Conservation (phyloP, 2,113 vertebrate genomes). For the Phrynosoma platyrhinos region DNA sequence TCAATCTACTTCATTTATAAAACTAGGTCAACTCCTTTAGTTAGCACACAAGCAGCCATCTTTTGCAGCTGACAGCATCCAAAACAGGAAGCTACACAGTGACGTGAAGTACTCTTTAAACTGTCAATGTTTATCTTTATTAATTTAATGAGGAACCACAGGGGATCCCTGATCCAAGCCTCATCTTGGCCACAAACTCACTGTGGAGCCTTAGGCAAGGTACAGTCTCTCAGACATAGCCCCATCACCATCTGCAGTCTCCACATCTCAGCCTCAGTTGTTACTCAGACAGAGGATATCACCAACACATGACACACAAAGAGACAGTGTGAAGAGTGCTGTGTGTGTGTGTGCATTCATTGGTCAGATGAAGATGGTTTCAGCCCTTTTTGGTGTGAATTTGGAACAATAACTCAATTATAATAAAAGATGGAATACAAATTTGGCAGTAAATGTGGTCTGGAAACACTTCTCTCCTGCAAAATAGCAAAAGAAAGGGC, state of each 20-base stretch:
- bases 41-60: constrained; percentile 1
- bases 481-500: neutral
- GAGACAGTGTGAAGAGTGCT: no score
- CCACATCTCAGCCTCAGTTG: no score
- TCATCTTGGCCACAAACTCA: neutral
- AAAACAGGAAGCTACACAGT: neutral
- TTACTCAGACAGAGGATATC: neutral
- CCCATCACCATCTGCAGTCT: no score
- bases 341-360: no score
- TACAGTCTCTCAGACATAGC: neutral
- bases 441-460: neutral
- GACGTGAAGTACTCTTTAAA: neutral
- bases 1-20: constrained; percentile 19
- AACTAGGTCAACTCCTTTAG: constrained; percentile 33
- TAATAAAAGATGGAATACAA: neutral
- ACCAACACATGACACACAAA: neutral
- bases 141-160: neutral
- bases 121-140: neutral
- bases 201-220: neutral
- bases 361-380: neutral
- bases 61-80: neutral
- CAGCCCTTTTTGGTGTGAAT: neutral
- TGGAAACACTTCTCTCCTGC: neutral
- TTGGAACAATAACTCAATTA: neutral
- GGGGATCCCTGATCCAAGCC: neutral